Evolutionary conservation across 2,888 invertebrate species (phyloP), one percentile per base, ranked within the genome.

Genomic region (Itoplectis maculator): DNA sequence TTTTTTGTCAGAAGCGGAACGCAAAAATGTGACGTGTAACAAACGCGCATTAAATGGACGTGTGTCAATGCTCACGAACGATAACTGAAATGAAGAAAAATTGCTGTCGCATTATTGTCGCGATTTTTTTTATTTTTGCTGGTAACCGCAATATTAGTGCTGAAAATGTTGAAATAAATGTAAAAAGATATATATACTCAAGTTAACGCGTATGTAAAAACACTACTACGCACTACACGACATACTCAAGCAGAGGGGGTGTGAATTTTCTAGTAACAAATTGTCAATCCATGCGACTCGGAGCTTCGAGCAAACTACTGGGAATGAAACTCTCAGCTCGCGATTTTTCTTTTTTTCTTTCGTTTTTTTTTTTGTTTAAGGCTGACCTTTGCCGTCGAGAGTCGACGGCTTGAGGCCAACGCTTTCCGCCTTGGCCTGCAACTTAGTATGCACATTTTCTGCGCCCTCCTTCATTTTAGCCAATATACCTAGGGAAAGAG

Each of bases 401-500:
- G 88, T 89, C 85, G 91, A 90, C 88, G 93, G 93, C 90, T 94
- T 94, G 88, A 94, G 93, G 83, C 94, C 94, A 88, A 95, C 95
- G 90, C 96, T 97, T 89, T 98, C 98, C 13, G 98, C 98, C 92
- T 97, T 98, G 0, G 98, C 97, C 93, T 99, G 98, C 80, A 99
- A 95, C 93, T 97, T 98, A 79, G 97, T 97, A 89, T 98, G 97
- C 88, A 98, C 97, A 86, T 96, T 97, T 93, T 99, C 99, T 0
- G 99, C 99, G 66, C 98, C 97, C 92, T 99, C 99, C 94, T 98
- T 99, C 95, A 99, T 97, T 94, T 98, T 98, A 77, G 98, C 97
- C 89, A 99, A 94, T 90, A 98, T 96, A 92, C 97, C 98, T 96
- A 93, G 37, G 91, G 91, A 88, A 91, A 91, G 85, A 84, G 68